Conservation (phyloP, 2,888 invertebrate species). For the Melanargia galathea region DNA sequence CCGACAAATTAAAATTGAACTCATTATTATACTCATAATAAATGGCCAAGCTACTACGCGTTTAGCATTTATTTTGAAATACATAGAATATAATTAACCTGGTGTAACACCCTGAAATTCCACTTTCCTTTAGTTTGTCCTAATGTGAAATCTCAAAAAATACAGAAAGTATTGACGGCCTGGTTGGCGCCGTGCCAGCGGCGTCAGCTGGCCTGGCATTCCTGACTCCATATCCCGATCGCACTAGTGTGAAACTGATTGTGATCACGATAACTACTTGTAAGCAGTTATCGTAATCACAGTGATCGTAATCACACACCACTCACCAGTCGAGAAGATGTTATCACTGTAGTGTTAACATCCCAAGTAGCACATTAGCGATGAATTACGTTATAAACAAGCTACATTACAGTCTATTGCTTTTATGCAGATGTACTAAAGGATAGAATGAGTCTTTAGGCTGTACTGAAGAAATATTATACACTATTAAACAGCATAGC, state of each 20-base stretch:
- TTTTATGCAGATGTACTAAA: too few relatives aligned
- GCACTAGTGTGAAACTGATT: conserved; percentile 29
- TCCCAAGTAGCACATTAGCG: too few relatives aligned
- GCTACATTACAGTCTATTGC: too few relatives aligned
- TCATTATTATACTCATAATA: background rate
- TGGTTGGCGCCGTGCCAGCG: conserved; percentile 34
- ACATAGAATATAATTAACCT: background rate
- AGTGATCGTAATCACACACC: too few relatives aligned
- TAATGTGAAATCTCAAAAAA: conserved; percentile 31
- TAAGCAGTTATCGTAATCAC: conserved; percentile 15
- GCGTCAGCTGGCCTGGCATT: conserved; percentile 38
- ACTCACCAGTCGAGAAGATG: too few relatives aligned
- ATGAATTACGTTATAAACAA: too few relatives aligned
- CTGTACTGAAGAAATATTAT: too few relatives aligned
- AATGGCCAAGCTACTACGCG: background rate
- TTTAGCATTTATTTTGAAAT: background rate
- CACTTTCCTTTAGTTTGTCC: conserved; percentile 22
- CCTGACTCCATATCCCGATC: conserved; percentile 32
- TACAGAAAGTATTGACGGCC: conserved; percentile 38
- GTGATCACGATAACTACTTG: conserved; percentile 24
- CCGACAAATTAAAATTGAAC: too few relatives aligned
- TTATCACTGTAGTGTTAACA: too few relatives aligned
- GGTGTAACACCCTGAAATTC: background rate
- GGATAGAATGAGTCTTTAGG: too few relatives aligned
- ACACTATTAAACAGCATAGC: too few relatives aligned